Conservation (phyloP, 2,113 vertebrate genomes). For the Taxidea taxus region DNA sequence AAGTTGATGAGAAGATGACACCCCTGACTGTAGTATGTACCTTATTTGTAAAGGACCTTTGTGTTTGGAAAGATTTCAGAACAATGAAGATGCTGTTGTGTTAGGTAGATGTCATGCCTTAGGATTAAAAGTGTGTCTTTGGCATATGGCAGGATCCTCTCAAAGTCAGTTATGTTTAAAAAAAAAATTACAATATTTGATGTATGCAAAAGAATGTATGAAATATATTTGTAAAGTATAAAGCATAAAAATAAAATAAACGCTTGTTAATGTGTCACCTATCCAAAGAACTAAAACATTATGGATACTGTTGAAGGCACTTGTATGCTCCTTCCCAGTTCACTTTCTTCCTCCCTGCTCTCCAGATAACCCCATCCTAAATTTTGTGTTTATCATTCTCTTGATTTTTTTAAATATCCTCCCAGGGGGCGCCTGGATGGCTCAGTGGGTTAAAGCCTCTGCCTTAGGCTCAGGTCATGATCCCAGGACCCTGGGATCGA, state of each 20-base stretch:
- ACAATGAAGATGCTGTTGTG: neutral
- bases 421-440: too few relatives aligned
- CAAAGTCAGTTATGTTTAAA: neutral
- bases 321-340: neutral
- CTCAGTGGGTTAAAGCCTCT: too few relatives aligned
- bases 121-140: slow-evolving; percentile 13
- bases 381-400: neutral
- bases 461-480: too few relatives aligned
- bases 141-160: neutral
- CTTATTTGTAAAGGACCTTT: slow-evolving; percentile 34
- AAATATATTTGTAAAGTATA: neutral
- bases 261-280: neutral
- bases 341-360: neutral
- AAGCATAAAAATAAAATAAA: slow-evolving; percentile 15
- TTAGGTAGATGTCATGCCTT: neutral
- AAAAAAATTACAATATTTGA: neutral
- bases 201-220: neutral
- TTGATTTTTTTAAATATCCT: slow-evolving; percentile 27
- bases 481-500: too few relatives aligned
- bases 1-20: neutral
- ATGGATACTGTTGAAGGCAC: neutral
- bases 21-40: neutral
- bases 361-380: neutral
- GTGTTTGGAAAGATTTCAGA: slow-evolving; percentile 18
- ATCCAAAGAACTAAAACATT: neutral